Percentiles rank a stretch among this genome's conserved stretches.
phyloP scores from a whole-genome alignment of 2,113 vertebrate species.

The Aphelocoma coerulescens region DNA sequence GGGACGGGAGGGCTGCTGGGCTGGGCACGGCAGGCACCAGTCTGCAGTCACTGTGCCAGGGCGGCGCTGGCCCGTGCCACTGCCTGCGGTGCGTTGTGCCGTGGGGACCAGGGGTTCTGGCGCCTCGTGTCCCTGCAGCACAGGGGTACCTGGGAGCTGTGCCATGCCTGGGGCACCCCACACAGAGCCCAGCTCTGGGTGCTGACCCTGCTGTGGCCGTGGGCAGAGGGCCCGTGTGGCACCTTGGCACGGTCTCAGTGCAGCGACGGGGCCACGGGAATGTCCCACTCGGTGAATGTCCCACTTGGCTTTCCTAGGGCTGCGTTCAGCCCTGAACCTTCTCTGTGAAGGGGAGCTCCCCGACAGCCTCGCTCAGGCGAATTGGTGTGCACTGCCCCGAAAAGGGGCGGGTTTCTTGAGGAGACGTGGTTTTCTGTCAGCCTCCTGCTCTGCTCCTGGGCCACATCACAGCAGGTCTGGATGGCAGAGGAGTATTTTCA shows the following conservation, averaged over 20 bases:
- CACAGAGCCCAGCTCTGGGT: background rate
- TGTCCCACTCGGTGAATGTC: fast-evolving
- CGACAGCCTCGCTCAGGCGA: fast-evolving
- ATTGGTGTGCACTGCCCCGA: fast-evolving
- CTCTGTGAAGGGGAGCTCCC: background rate
- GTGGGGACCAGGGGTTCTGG: background rate
- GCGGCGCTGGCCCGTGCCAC: fast-evolving
- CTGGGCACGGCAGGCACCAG: fast-evolving
- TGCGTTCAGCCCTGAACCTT: background rate
- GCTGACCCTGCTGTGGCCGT: background rate
- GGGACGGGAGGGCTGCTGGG: background rate
- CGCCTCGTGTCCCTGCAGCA: fast-evolving
- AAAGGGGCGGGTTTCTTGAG: background rate
- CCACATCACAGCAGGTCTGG: background rate
- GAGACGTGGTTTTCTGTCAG: background rate
- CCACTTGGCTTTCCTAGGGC: fast-evolving
- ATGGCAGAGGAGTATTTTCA: background rate
- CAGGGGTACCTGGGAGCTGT: background rate
- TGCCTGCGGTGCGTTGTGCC: fast-evolving
- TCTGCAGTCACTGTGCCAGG: fast-evolving
- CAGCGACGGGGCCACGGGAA: fast-evolving
- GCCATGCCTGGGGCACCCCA: fast-evolving
- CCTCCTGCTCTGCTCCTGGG: background rate
- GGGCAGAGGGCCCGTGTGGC: background rate
- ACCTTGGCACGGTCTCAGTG: background rate